Conservation (phyloP, 2,113 vertebrate species). For the Perca schrenkii region DNA sequence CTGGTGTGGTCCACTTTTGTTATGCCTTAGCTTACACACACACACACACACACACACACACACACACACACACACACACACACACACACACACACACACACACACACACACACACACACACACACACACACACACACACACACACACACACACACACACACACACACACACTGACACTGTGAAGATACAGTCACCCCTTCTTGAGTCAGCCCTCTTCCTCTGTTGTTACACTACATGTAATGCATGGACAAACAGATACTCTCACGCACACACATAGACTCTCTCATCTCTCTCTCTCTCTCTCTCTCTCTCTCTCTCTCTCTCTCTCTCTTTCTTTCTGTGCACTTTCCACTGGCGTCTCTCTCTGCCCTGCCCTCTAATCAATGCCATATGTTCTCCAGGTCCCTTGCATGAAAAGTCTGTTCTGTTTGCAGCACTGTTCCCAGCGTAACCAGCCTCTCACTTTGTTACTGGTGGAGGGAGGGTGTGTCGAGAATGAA, state of each 20-base stretch:
- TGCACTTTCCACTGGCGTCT: slow-evolving; percentile 73
- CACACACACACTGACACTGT: slow-evolving; percentile 3
- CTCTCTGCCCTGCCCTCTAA: slow-evolving; percentile 74
- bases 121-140: background rate
- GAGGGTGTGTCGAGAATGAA: slow-evolving; percentile 16
- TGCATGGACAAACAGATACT: slow-evolving; percentile 23
- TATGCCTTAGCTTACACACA: background rate
- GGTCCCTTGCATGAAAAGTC: slow-evolving; percentile 73
- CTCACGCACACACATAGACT: slow-evolving; percentile 34
- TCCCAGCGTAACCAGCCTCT: slow-evolving; percentile 33
- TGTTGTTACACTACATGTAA: slow-evolving; percentile 41
- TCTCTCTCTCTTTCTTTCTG: slow-evolving; percentile 37
- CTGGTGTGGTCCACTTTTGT: background rate
- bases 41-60: slow-evolving; percentile 2
- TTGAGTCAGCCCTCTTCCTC: slow-evolving; percentile 47
- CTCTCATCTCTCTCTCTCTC: slow-evolving; percentile 38
- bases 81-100: slow-evolving; percentile 1
- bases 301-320: slow-evolving; percentile 39
- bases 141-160: background rate
- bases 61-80: too few species aligned
- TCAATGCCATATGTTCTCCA: slow-evolving; percentile 82
- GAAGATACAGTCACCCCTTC: slow-evolving; percentile 42
- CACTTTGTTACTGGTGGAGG: slow-evolving; percentile 35
- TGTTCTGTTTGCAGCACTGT: slow-evolving; percentile 66
- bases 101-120: slow-evolving; percentile 3